Percentiles rank a stretch among this genome's conserved stretches.
Evolutionary conservation across 2,113 vertebrate species (phyloP).

Genomic region (Felis catus): DNA sequence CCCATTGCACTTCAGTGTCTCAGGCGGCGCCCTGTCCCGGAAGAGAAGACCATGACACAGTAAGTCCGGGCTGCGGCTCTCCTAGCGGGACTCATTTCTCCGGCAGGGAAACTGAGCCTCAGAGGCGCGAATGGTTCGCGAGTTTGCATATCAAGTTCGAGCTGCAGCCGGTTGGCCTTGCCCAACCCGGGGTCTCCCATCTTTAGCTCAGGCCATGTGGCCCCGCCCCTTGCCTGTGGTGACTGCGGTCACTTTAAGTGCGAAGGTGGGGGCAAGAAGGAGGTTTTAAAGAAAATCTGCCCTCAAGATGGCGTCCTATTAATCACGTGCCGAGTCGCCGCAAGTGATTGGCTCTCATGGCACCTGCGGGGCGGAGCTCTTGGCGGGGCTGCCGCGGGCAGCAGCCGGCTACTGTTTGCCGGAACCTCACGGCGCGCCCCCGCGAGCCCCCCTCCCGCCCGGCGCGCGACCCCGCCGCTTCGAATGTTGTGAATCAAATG

Average conservation of each 20-base stretch:
- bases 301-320: conserved; percentile 61
- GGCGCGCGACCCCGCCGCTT: conserved; percentile 83
- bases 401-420: conserved; percentile 45
- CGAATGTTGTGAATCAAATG: conserved; percentile 86
- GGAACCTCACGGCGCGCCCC: conserved; percentile 56
- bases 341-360: conserved; percentile 25
- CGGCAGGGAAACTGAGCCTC: neutral
- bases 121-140: neutral
- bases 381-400: neutral
- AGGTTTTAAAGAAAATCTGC: neutral
- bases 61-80: conserved; percentile 44
- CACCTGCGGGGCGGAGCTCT: neutral
- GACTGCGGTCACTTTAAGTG: conserved; percentile 44
- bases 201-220: neutral
- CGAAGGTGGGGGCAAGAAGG: neutral
- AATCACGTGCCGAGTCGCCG: conserved; percentile 54
- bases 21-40: neutral
- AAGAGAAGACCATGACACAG: conserved; percentile 57
- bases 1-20: neutral
- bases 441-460: conserved; percentile 75
- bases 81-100: neutral
- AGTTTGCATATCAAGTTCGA: neutral
- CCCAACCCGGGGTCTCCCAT: neutral
- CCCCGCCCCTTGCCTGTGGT: conserved; percentile 41
- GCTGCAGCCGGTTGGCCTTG: neutral